A percentile compares a stretch with the other conserved stretches of the same genome.
Conservation (phyloP, 2,888 invertebrate species). For the Macroteleia sp. region DNA sequence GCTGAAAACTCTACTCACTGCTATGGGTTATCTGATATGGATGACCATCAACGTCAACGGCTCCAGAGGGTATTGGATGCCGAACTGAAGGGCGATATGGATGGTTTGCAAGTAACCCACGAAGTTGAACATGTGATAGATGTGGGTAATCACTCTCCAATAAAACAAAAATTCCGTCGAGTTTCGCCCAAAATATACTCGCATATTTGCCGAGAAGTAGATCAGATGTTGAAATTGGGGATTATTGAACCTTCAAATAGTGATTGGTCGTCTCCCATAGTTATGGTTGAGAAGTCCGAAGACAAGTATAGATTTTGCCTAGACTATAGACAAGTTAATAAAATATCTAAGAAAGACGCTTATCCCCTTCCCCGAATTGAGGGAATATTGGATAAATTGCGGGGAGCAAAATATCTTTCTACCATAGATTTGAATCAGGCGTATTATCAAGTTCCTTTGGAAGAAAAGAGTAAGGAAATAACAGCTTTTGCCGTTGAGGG, state of each 20-base stretch:
- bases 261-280: conserved; percentile 8
- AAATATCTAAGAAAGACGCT: no score
- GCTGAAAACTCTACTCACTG: no score
- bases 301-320: no score
- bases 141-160: background rate
- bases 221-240: background rate
- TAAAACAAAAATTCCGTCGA: background rate
- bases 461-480: conserved; percentile 25
- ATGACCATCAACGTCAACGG: no score
- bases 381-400: conserved; percentile 38
- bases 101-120: background rate
- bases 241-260: conserved; percentile 3
- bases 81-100: no score
- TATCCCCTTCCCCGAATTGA: no score
- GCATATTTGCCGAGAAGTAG: background rate
- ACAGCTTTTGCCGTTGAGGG: conserved; percentile 61
- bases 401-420: conserved; percentile 50
- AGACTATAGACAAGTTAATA: no score
- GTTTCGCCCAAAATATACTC: background rate
- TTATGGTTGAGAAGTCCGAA: no score
- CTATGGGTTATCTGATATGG: no score
- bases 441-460: conserved; percentile 61
- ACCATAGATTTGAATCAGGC: conserved; percentile 64
- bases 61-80: no score
- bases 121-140: background rate